Evolutionary conservation across 2,888 invertebrate genomes (phyloP), one percentile per base, ranked within the genome.

Genomic region (Cosmorhoe ocellata): DNA sequence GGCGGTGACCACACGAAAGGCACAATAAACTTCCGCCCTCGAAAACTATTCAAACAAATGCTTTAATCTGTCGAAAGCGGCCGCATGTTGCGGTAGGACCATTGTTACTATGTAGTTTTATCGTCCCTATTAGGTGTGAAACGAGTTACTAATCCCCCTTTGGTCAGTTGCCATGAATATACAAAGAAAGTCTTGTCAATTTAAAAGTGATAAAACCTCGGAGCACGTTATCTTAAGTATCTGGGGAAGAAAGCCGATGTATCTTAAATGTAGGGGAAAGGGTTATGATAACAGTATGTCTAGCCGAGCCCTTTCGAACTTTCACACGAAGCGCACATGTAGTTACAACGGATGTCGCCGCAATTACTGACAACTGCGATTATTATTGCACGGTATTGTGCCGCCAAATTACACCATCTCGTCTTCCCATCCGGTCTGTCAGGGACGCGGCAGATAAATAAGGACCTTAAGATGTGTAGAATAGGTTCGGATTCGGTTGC

Each of bases 371-470:
- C 72, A 74, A 71, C 77, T 79, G 80, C 84, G 84, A 84, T 87
- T 87, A 87, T 87, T 87, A 84, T 82, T 82, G 80, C 79, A 79
- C 75, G 74, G 81, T 78, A 88, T 87, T 87, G 87, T 88, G 79
- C 81, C 76, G 73, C 82, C 82, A 81, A 87, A 88, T 84, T 84
- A 82, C 84, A 79, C 78, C 86, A 79, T 85, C 86, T 87, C 86
- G 74, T 75, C 84, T 86, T 84, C 82, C 84, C 88, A 86, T 88
- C 88, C 89, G 85, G 86, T 75, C 67, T 71, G 65, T 63, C 49
- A 51, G 55, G 44, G 61, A 61, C 26, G 47, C 68, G 31, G 64
- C 52, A 57, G 11, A 24, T 37, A 12, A 4, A 58, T 50, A 52
- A 37, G 31, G 46, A 59, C 67, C 73, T 71, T 76, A 71, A 59